phyloP scores from a whole-genome alignment of 1,140 invertebrate genomes.

The Meteorus sp. region DNA sequence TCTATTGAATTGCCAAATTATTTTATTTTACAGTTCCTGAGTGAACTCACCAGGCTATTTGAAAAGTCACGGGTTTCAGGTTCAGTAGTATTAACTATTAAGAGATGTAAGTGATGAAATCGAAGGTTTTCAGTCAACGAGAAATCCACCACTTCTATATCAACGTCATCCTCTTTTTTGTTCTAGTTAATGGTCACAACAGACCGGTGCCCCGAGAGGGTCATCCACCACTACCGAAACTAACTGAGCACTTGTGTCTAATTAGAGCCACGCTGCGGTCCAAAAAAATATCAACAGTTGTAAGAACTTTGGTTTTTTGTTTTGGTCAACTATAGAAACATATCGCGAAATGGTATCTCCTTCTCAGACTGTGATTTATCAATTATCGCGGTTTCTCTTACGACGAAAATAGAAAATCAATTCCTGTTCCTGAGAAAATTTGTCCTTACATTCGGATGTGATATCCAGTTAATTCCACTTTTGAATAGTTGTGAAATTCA shows the following conservation, averaged over 20 bases:
- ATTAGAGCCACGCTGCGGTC: constrained; percentile 70
- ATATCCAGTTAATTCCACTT: no score
- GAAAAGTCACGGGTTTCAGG: constrained; percentile 66
- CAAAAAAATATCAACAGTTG: constrained; percentile 79
- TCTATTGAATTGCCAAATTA: constrained; percentile 22
- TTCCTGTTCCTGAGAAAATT: no score
- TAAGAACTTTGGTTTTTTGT: constrained; percentile 51
- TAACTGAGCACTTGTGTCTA: constrained; percentile 73
- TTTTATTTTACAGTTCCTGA: constrained; percentile 65
- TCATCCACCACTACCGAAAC: constrained; percentile 62
- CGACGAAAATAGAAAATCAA: no score
- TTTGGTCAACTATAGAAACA: neutral
- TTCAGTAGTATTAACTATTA: constrained; percentile 70
- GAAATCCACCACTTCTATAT: no score
- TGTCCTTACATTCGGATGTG: no score
- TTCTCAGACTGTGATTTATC: no score
- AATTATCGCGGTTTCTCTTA: no score
- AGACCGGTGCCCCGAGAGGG: constrained; percentile 68
- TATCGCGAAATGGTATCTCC: neutral
- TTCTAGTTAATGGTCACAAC: constrained; percentile 73
- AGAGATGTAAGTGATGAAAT: constrained; percentile 66
- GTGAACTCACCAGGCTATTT: constrained; percentile 68
- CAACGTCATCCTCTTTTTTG: constrained; percentile 25
- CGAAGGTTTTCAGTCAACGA: no score
- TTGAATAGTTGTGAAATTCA: no score